Evolutionary conservation across 2,113 vertebrate species (phyloP), one percentile per base, ranked within the genome.

Genomic region (Apteryx owenii): DNA sequence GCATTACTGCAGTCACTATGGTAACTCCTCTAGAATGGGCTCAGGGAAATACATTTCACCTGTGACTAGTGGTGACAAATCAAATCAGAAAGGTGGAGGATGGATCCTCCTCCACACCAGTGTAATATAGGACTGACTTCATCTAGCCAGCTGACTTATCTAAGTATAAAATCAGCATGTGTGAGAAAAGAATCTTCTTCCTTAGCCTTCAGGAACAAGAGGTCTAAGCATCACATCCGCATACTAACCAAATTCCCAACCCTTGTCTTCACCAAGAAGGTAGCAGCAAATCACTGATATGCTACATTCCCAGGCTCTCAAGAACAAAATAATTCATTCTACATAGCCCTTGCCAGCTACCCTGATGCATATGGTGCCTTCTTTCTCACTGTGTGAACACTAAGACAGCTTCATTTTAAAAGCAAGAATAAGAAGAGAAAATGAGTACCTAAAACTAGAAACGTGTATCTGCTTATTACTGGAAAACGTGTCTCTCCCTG

Each of bases 1-100:
- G 58, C 70, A 58, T 87, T 96, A 79, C 20, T 81, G 62, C 66
- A 1, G 53, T 97, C 94, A 93, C 95, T 95, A 96, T 96, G 93
- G 94, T 68, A 96, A 97, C 95, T 93, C 71, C 36, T 84, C 65
- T 58, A 85, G 81, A 76, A 88, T 42, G 87, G 91, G 94, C 84
- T 95, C 81, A 36, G 7, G 50, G 72, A 71, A 85, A 88, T 62
- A 70, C 33, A 80, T 83, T 95, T 96, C 56, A 93, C 78, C 83
- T 89, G 40, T 95, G 89, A 86, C 90, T 89, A 84, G 38, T 69
- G 56, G 66, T 95, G 73, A 81, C 61, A 95, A 93, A 95, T 88
- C 85, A 88, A 73, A 91, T 90, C 73, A 85, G 85, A 88, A 96
- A 88, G 51, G 61, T 89, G 48, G 81, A 85, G 64, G 46, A 70